Conservation (phyloP, 2,113 vertebrate species). For the Xyliphius kryptos region DNA sequence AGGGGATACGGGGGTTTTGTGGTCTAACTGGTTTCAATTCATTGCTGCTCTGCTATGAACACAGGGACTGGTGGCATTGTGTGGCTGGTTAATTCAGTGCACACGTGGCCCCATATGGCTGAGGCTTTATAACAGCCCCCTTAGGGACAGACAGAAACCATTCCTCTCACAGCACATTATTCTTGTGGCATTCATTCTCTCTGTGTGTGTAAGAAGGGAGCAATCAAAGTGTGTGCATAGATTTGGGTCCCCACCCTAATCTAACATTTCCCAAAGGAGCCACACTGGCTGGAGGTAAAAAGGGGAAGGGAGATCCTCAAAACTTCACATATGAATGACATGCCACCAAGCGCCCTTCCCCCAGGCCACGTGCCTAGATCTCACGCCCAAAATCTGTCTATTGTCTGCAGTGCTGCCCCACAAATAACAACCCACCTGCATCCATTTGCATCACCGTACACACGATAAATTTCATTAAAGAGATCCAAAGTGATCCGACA, state of each 20-base stretch:
- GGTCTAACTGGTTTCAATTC: constrained; percentile 34
- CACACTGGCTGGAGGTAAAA: constrained; percentile 11
- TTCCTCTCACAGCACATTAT: constrained; percentile 32
- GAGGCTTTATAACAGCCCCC: constrained; percentile 33
- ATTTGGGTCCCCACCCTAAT: constrained; percentile 31
- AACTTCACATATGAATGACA: constrained; percentile 32
- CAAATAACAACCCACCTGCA: constrained; percentile 2
- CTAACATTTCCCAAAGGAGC: constrained; percentile 33
- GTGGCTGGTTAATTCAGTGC: constrained; percentile 29
- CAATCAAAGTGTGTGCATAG: constrained; percentile 22
- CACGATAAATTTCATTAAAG: constrained; percentile 26
- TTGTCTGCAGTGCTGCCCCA: constrained; percentile 11
- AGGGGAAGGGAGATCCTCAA: constrained; percentile 13
- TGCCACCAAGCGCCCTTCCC: not conserved
- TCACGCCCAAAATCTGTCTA: constrained; percentile 21
- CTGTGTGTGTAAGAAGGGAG: constrained; percentile 14
- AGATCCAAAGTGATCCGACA: constrained; percentile 17
- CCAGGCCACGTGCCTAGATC: constrained; percentile 13
- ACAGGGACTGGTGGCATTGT: constrained; percentile 29
- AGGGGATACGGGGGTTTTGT: not conserved
- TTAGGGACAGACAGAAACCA: constrained; percentile 19
- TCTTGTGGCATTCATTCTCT: constrained; percentile 10
- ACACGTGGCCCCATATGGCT: constrained; percentile 39
- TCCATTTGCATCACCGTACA: constrained; percentile 10
- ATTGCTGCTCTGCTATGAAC: constrained; percentile 7